Conservation (phyloP, 2,113 vertebrate species). For the Isichthys henryi region DNA sequence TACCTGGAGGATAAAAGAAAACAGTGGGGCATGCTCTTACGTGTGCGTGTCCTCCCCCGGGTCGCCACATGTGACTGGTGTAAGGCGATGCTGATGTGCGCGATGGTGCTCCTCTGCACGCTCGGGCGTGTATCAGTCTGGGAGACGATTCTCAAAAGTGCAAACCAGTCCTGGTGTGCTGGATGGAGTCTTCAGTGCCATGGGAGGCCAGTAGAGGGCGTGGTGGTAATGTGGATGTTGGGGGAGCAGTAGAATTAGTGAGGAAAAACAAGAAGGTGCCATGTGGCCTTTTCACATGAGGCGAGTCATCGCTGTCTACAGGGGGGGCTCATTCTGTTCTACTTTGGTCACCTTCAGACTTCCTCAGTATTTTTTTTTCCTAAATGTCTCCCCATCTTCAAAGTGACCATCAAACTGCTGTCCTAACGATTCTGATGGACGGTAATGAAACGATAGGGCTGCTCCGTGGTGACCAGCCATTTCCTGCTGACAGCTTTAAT, state of each 20-base stretch:
- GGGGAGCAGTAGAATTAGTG: background rate
- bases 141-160: background rate
- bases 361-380: background rate
- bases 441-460: background rate
- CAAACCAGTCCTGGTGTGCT: background rate
- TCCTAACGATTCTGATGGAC: background rate
- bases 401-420: background rate
- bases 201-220: background rate
- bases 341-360: background rate
- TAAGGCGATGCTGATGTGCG: background rate
- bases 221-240: background rate
- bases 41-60: background rate
- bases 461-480: background rate
- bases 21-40: background rate
- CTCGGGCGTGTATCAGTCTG: background rate
- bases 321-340: background rate
- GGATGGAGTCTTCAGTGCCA: background rate
- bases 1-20: background rate
- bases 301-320: background rate
- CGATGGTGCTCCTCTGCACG: background rate
- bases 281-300: background rate
- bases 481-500: background rate
- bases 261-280: background rate
- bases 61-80: background rate
- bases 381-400: background rate